These are phyloP conservation scores for Rhadinocentrus ornatus DNA, from an alignment of 2,797 vertebrate genomes.

Conservation along the genomic window DNA sequence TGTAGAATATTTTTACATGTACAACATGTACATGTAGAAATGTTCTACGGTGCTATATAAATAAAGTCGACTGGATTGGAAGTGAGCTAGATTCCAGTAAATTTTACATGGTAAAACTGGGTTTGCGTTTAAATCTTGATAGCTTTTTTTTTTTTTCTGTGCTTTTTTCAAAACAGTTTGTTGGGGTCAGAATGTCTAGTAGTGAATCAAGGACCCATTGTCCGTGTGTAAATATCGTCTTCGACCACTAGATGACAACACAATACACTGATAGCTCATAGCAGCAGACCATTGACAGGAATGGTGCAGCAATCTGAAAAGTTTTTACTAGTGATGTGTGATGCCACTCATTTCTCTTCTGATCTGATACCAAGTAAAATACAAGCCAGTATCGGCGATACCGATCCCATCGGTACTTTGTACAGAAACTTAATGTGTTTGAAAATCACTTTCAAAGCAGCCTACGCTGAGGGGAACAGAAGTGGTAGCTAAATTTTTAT, in stretches of 20 bases:
- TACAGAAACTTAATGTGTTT: too few relatives aligned
- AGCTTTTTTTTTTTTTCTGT: background rate
- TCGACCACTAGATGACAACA: conserved; percentile 57
- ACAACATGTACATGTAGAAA: too few relatives aligned
- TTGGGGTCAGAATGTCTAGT: background rate
- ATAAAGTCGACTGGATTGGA: background rate
- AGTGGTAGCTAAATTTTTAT: too few relatives aligned
- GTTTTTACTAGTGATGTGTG: background rate
- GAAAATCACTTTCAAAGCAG: too few relatives aligned
- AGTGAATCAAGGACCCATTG: background rate
- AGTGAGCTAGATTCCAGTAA: background rate
- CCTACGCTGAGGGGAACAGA: too few relatives aligned
- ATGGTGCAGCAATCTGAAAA: too few relatives aligned
- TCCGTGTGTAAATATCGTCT: background rate
- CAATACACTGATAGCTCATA: conserved; percentile 1
- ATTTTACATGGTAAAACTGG: background rate
- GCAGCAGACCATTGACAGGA: background rate
- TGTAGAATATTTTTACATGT: background rate
- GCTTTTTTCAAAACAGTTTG: background rate
- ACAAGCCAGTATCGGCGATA: too few relatives aligned
- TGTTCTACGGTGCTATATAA: background rate
- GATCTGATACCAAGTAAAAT: too few relatives aligned
- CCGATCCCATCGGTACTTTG: too few relatives aligned
- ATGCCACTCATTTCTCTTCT: too few relatives aligned
- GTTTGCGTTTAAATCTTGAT: background rate